Evolutionary conservation across 1,140 invertebrate species (phyloP), one percentile per base, ranked within the genome.

Genomic region (Drosophila chauvacae): DNA sequence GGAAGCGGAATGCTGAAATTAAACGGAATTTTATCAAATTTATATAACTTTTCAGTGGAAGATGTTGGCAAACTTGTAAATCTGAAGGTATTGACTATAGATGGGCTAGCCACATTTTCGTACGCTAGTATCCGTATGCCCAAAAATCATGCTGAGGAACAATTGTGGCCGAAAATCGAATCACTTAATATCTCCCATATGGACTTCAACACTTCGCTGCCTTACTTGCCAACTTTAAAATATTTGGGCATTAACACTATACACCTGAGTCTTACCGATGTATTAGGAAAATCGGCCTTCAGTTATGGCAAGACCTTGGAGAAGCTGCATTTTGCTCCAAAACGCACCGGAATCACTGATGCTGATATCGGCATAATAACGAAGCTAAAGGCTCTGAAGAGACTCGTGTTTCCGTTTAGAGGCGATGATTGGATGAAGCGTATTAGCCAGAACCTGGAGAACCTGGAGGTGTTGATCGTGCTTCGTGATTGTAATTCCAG

Each of bases 111-210:
- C n/a, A n/a, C n/a, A n/a, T n/a, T n/a, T n/a, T n/a, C n/a, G n/a
- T n/a, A n/a, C n/a, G n/a, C 20, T 20, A 20, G 23, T 23, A 23
- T 23, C 23, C 23, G 26, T 23, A 23, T 23, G 0, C 23, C 23
- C 23, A 23, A 23, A 23, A 23, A 23, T 23, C 23, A 23, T 23
- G 5, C 11, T 42, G 4, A 11, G 3, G 4, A 20, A 5, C n/a
- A 9, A n/a, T 42, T 63, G 35, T 64, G 28, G 61, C 61, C 61
- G 18, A 33, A 44, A 20, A 30, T 64, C 13, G n/a, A 41, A 0
- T 10, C 18, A 6, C n/a, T 64, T 11, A 4, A 14, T 7, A 7
- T 64, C 6, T 11, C 11, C 18, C 3, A 23, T 26, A 50, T 14
- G 28, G 7, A n/a, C 26, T 64, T 64, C 10, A 10, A 44, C 16